A percentile compares a stretch with the other conserved stretches of the same genome.
phyloP scores from a whole-genome alignment of 2,888 invertebrate species.

The Platerodrilus igneus region DNA sequence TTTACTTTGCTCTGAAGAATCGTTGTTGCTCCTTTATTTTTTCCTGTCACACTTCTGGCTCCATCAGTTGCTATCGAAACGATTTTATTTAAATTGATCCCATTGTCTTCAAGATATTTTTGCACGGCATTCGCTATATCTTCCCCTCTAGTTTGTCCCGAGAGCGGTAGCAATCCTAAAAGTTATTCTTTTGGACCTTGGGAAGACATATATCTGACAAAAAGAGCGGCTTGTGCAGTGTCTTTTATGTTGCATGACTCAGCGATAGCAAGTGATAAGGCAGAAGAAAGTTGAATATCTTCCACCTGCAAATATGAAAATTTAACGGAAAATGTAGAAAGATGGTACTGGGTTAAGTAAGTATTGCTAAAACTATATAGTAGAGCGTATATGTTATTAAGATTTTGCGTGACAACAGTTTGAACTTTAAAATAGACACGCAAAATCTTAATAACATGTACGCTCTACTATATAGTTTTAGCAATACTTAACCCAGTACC shows the following conservation, averaged over 20 bases:
- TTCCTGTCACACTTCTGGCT: constrained; percentile 29
- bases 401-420: too few species aligned
- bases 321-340: too few species aligned
- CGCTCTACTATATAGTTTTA: too few species aligned
- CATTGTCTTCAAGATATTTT: constrained; percentile 24
- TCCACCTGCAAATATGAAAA: too few species aligned
- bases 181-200: too few species aligned
- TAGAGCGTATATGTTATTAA: too few species aligned
- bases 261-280: constrained; percentile 32
- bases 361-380: too few species aligned
- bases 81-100: constrained; percentile 27
- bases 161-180: too few species aligned
- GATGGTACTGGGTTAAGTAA: too few species aligned
- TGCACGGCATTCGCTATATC: constrained; percentile 33
- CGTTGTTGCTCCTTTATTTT: constrained; percentile 26
- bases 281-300: constrained; percentile 29
- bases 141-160: constrained; percentile 26
- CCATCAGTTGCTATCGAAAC: constrained; percentile 29
- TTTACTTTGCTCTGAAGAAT: constrained; percentile 30
- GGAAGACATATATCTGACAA: constrained; percentile 30
- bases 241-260: constrained; percentile 36
- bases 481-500: too few species aligned
- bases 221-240: constrained; percentile 33
- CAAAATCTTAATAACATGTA: too few species aligned
- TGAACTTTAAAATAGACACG: too few species aligned